phyloP scores from a whole-genome alignment of 2,888 invertebrate genomes.

The Tachina grossa region DNA sequence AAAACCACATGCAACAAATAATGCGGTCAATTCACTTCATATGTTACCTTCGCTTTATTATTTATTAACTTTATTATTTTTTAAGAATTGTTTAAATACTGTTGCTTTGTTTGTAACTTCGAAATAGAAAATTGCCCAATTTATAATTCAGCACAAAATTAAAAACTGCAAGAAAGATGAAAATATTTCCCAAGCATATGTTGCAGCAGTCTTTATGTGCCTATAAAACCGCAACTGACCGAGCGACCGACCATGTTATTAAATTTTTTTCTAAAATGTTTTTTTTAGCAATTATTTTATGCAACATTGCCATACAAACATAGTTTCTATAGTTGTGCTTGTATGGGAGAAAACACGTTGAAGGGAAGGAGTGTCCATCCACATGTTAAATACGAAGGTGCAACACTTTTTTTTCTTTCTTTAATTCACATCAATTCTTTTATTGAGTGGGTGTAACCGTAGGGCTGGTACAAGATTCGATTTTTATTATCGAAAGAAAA shows the following conservation, averaged over 20 bases:
- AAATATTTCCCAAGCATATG: slow-evolving; percentile 35
- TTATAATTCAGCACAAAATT: slow-evolving; percentile 12
- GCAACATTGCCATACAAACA: slow-evolving; percentile 34
- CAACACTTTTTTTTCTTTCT: slow-evolving; percentile 11
- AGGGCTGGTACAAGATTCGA: slow-evolving; percentile 12
- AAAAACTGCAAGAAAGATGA: not conserved
- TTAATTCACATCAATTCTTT: not conserved
- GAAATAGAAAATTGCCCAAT: not conserved
- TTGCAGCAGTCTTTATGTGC: not conserved
- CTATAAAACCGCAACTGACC: slow-evolving; percentile 13
- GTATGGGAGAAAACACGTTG: not conserved
- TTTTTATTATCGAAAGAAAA: slow-evolving; percentile 33
- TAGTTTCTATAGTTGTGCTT: not conserved
- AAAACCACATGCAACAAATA: slow-evolving; percentile 55
- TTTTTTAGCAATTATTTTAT: slow-evolving; percentile 46
- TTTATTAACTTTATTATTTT: not conserved
- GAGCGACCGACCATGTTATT: slow-evolving; percentile 32
- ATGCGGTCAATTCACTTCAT: slow-evolving; percentile 56
- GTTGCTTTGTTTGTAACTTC: slow-evolving; percentile 26
- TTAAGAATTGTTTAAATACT: slow-evolving; percentile 20
- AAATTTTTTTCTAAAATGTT: slow-evolving; percentile 25
- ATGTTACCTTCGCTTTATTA: slow-evolving; percentile 22
- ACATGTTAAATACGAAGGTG: not conserved
- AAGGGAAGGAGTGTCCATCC: not conserved
- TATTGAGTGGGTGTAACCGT: slow-evolving; percentile 46